These are phyloP conservation scores for Platerodrilus igneus DNA, from an alignment of 2,888 invertebrate genomes.

Conservation along the genomic window DNA sequence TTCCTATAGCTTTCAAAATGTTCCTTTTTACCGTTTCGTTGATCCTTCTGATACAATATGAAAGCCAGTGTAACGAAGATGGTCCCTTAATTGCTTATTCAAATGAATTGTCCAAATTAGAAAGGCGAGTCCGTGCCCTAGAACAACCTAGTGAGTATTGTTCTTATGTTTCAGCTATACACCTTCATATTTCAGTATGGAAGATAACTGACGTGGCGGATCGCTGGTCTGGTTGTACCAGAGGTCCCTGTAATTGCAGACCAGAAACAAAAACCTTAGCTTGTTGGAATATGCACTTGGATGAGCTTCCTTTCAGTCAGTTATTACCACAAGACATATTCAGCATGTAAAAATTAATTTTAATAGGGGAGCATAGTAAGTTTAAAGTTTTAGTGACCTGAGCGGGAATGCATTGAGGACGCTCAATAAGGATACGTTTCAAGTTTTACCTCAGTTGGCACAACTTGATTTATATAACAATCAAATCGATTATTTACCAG, in stretches of 20 bases:
- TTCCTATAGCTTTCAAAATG: no score
- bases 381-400: conserved; percentile 58
- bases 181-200: conserved; percentile 55
- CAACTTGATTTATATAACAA: conserved; percentile 73
- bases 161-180: conserved; percentile 1
- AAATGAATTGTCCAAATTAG: conserved; percentile 53
- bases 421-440: conserved; percentile 65
- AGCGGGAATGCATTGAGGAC: conserved; percentile 66
- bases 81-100: no score
- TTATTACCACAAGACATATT: conserved; percentile 61
- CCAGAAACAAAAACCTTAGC: conserved; percentile 60
- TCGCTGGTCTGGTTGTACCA: conserved; percentile 60
- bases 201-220: conserved; percentile 55
- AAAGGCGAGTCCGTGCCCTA: conserved; percentile 61
- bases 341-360: conserved; percentile 53
- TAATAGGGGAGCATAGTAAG: neutral
- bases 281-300: conserved; percentile 63
- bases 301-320: conserved; percentile 57
- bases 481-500: conserved; percentile 62
- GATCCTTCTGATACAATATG: no score
- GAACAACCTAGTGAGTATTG: conserved; percentile 61
- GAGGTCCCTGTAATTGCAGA: conserved; percentile 62
- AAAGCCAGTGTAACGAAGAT: no score
- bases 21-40: no score
- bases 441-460: conserved; percentile 58